Evolutionary conservation across 2,797 vertebrate genomes (phyloP), one percentile per base, ranked within the genome.

Genomic region (Cyclura pinguis): DNA sequence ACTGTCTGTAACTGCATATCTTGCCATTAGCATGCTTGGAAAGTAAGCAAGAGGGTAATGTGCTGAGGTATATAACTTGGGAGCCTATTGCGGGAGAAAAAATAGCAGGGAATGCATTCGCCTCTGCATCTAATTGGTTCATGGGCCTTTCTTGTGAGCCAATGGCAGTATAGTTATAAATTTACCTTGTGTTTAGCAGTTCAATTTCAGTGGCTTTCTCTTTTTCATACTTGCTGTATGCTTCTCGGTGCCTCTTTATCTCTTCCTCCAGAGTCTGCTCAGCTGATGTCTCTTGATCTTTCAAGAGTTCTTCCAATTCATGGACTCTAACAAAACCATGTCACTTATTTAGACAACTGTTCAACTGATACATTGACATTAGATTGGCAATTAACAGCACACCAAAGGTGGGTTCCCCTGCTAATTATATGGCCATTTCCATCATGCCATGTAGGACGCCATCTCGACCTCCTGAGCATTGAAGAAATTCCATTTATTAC

Each of bases 221-320:
- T 94, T 98, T 97, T 96, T 99, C 98, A 92, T 99, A 98, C 95
- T 98, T 99, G 96, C 92, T 96, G 93, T 98, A 98, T 90, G 98
- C 97, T 92, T 99, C 99, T 18, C 98, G 93, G 88, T 99, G 99
- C 85, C 98, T 97, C 92, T 98, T 98, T 13, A 97, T 95, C 91
- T 98, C 98, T 84, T 98, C 98, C 88, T 98, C 98, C 94, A 98
- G 95, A 4, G 95, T 97, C 93, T 98, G 98, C 69, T 99, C 98
- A 0, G 98, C 98, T 12, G 97, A 97, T 4, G 97, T 97, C 97
- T 99, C 99, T 96, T 99, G 98, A 92, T 99, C 99, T 96, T 99
- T 99, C 93, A 99, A 93, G 93, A 99, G 98, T 96, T 99, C 99
- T 96, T 99, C 99, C 86, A 99, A 96, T 91, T 99, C 99, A 16